Evolutionary conservation across 2,888 invertebrate genomes (phyloP).

Genomic region (Patella caerulea): DNA sequence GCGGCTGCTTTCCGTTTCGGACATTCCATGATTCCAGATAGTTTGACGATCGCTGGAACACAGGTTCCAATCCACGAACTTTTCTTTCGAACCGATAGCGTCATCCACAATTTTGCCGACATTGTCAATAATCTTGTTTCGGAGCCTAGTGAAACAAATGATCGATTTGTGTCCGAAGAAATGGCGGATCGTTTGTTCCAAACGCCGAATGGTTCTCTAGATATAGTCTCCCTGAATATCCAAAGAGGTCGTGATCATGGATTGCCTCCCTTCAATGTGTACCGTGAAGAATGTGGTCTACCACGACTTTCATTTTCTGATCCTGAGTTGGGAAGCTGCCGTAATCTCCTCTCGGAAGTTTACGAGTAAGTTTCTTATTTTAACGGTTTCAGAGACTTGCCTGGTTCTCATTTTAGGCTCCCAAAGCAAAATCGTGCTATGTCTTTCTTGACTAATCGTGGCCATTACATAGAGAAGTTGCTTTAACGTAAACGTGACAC

Average conservation of each 20-base stretch:
- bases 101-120: background rate
- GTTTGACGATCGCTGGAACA: background rate
- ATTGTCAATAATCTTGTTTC: conserved; percentile 13
- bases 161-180: background rate
- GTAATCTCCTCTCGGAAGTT: too few species aligned
- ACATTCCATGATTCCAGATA: background rate
- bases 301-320: background rate
- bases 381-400: too few species aligned
- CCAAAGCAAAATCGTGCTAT: too few species aligned
- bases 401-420: too few species aligned
- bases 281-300: background rate
- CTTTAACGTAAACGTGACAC: too few species aligned
- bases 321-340: too few species aligned
- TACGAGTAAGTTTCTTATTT: too few species aligned
- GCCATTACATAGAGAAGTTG: too few species aligned
- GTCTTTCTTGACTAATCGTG: too few species aligned
- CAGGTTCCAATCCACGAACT: background rate
- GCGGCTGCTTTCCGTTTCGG: background rate
- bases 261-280: conserved; percentile 34
- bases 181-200: background rate
- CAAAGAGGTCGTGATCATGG: conserved; percentile 44
- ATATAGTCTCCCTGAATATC: conserved; percentile 35
- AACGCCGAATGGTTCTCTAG: conserved; percentile 18
- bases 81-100: background rate
- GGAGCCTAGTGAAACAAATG: background rate